phyloP scores from a whole-genome alignment of 1,140 invertebrate species.

The Papilio helenus region DNA sequence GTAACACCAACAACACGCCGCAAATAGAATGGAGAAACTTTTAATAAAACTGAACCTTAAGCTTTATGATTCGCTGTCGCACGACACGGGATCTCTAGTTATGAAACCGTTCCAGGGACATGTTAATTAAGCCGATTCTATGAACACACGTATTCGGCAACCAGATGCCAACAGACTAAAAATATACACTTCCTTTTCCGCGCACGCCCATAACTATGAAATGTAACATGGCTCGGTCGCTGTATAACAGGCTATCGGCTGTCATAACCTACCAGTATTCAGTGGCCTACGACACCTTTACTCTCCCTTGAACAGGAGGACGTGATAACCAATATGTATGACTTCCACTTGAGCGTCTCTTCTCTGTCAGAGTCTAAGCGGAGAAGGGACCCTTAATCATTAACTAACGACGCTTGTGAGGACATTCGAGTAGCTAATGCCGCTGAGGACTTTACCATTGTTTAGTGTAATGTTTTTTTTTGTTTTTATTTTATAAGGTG shows the following conservation, averaged over 20 bases:
- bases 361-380: too few relatives aligned
- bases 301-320: constrained; percentile 46
- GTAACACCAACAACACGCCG: constrained; percentile 50
- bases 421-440: too few relatives aligned
- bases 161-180: constrained; percentile 78
- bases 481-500: too few relatives aligned
- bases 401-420: too few relatives aligned
- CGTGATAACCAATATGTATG: constrained; percentile 57
- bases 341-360: too few relatives aligned
- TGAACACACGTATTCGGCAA: constrained; percentile 65
- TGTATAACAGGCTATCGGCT: constrained; percentile 76
- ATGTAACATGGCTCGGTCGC: constrained; percentile 68
- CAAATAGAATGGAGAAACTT: constrained; percentile 51
- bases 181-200: constrained; percentile 82
- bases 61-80: constrained; percentile 59
- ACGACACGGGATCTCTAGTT: constrained; percentile 53
- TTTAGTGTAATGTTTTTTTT: too few relatives aligned
- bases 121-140: constrained; percentile 77
- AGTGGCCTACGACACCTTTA: constrained; percentile 58
- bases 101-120: constrained; percentile 67
- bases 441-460: too few relatives aligned
- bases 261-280: constrained; percentile 62
- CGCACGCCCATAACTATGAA: constrained; percentile 78
- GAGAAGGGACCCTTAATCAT: too few relatives aligned
- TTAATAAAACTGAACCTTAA: constrained; percentile 53